A percentile compares a stretch with the other conserved stretches of the same genome.
phyloP scores from a whole-genome alignment of 2,888 invertebrate genomes.

The Phaonia tiefii region DNA sequence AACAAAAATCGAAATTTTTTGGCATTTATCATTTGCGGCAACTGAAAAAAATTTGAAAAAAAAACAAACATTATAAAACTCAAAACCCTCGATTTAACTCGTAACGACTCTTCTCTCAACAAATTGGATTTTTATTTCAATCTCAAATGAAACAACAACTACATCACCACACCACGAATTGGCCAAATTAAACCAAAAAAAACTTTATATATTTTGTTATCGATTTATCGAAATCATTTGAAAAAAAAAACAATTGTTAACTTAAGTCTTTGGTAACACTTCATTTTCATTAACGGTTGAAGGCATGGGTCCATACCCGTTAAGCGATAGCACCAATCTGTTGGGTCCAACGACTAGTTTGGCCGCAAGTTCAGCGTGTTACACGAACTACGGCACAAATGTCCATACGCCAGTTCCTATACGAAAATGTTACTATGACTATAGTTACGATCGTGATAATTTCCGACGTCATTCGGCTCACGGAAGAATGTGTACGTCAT shows the following conservation, averaged over 20 bases:
- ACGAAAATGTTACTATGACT: slow-evolving; percentile 80
- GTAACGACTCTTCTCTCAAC: slow-evolving; percentile 23
- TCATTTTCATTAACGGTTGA: slow-evolving; percentile 81
- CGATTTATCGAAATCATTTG: no score
- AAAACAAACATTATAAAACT: background rate
- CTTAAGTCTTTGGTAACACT: slow-evolving; percentile 81
- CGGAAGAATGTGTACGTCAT: slow-evolving; percentile 80
- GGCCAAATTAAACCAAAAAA: slow-evolving; percentile 32
- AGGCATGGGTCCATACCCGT: slow-evolving; percentile 81
- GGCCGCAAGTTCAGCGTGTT: slow-evolving; percentile 77
- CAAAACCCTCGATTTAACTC: background rate
- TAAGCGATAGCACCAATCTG: slow-evolving; percentile 81
- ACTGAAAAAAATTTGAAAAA: slow-evolving; percentile 35
- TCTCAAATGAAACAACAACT: background rate
- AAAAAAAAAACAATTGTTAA: slow-evolving; percentile 71
- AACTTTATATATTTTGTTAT: no score
- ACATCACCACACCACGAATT: slow-evolving; percentile 44
- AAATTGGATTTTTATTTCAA: slow-evolving; percentile 51
- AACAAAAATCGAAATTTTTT: slow-evolving; percentile 52
- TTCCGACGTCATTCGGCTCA: slow-evolving; percentile 81
- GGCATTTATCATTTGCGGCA: slow-evolving; percentile 65
- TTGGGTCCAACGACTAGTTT: slow-evolving; percentile 79
- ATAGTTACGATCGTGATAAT: slow-evolving; percentile 78
- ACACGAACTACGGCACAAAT: slow-evolving; percentile 81
- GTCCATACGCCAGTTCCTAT: slow-evolving; percentile 80